These are phyloP conservation scores for Cyprinodon tularosa DNA, from an alignment of 2,113 vertebrate genomes.

Conservation along the genomic window DNA sequence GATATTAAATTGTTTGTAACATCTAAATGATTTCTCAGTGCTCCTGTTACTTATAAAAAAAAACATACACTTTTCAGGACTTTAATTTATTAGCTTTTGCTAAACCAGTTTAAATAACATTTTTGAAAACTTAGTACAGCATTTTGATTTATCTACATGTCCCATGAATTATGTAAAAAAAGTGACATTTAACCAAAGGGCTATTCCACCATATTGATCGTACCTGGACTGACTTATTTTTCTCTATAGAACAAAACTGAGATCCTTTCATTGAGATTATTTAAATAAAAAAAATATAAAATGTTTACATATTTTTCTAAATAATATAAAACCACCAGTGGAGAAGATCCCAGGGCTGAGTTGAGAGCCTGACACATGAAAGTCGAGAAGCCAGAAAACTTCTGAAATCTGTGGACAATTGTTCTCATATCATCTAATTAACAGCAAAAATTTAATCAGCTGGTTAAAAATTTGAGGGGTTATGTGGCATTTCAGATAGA, in stretches of 20 bases:
- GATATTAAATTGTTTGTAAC: background rate
- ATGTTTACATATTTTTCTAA: background rate
- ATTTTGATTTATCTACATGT: background rate
- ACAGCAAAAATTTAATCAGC: background rate
- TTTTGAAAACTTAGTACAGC: too few species aligned
- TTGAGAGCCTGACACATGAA: background rate
- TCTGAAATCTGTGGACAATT: background rate
- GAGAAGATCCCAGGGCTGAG: background rate
- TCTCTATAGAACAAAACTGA: background rate
- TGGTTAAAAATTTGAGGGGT: background rate
- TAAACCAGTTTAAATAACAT: background rate
- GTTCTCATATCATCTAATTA: background rate
- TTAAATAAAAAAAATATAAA: background rate
- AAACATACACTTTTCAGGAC: background rate
- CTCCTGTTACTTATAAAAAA: background rate
- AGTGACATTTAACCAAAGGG: background rate
- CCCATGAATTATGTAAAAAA: background rate
- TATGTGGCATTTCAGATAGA: background rate
- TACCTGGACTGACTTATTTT: background rate
- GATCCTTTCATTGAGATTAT: background rate
- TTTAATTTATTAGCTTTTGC: background rate
- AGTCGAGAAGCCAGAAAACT: background rate
- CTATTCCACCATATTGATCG: background rate
- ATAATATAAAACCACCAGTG: background rate
- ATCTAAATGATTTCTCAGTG: background rate